Base-by-base conservation (phyloP, 2,888 invertebrate genomes). In the Alsophila aescularia region DNA sequence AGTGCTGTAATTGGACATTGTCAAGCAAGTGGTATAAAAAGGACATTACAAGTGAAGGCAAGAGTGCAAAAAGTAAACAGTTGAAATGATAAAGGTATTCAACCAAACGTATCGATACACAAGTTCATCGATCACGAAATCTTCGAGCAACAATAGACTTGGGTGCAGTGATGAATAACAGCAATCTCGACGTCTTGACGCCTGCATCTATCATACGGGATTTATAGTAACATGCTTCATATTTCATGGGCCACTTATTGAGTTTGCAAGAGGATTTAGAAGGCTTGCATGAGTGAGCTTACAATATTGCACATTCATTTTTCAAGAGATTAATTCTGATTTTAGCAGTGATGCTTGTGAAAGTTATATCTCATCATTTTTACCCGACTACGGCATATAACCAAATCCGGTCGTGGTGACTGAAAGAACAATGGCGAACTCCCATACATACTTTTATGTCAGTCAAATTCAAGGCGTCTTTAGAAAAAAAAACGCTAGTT, bases 121-220 rank as follows among this genome's bases (percentile, higher is more conserved):
- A 14, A 45, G 16, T n/a, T 48, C 48, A 54, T 48, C 48, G 37
- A 54, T 48, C 43, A 18, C 15, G 21, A 36, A 32, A 36, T 41
- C 45, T 56, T 24, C 2, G 2, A 43, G 31, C 50, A 50, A 58
- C 58, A 58, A 58, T 53, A 47, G 53, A 40, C 27, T 44, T 41
- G 40, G 51, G 58, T 60, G 52, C 53, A 52, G 48, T 65, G 67
- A 67, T 65, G 65, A 60, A 67, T 67, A 42, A 49, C 49, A 32
- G 36, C 62, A 67, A 67, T 65, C 63, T 67, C 49, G 24, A 40
- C 48, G 49, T 37, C 52, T 50, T 13, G 61, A 55, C 51, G 55
- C 39, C 44, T 39, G 58, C 63, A 67, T 67, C 67, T 57, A 65
- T 67, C 67, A 65, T 58, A 39, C 44, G 10, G 15, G 48, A 34